Conservation (phyloP, 2,797 vertebrate genomes). For the Enoplosus armatus region DNA sequence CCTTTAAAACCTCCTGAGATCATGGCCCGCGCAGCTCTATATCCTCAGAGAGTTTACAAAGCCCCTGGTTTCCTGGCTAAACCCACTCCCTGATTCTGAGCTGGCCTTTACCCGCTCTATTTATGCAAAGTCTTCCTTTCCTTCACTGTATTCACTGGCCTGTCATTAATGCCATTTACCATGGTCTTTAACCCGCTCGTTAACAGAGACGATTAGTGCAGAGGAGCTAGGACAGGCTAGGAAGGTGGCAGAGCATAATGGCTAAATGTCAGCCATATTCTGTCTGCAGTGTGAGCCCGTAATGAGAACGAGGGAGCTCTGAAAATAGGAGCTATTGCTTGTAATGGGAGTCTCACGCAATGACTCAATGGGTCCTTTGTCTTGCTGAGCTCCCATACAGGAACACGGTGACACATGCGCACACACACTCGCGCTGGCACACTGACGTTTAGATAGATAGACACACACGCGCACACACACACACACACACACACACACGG, state of each 20-base stretch:
- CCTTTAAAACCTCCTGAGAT: constrained; percentile 49
- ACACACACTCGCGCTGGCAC: constrained; percentile 11
- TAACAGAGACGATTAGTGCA: constrained; percentile 72
- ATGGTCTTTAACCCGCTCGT: constrained; percentile 69
- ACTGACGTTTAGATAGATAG: constrained; percentile 36
- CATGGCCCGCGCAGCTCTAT: constrained; percentile 10
- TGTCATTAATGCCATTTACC: constrained; percentile 52
- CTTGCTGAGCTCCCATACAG: constrained; percentile 60
- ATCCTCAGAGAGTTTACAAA: constrained; percentile 39
- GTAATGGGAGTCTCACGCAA: constrained; percentile 72
- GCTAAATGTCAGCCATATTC: constrained; percentile 76
- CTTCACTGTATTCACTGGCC: constrained; percentile 50
- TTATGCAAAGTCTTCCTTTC: constrained; percentile 46
- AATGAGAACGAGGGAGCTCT: constrained; percentile 73
- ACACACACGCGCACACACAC: constrained; percentile 18
- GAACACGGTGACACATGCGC: constrained; percentile 32
- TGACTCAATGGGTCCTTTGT: constrained; percentile 82
- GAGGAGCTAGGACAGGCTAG: constrained; percentile 39
- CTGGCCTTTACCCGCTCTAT: constrained; percentile 22
- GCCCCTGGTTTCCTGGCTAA: constrained; percentile 10
- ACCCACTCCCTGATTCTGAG: constrained; percentile 21
- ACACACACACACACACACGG: background rate
- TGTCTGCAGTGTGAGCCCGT: constrained; percentile 60
- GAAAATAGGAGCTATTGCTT: constrained; percentile 76
- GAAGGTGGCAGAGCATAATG: constrained; percentile 56